Conservation (phyloP, 2,113 vertebrate genomes). For the Pantherophis guttatus region DNA sequence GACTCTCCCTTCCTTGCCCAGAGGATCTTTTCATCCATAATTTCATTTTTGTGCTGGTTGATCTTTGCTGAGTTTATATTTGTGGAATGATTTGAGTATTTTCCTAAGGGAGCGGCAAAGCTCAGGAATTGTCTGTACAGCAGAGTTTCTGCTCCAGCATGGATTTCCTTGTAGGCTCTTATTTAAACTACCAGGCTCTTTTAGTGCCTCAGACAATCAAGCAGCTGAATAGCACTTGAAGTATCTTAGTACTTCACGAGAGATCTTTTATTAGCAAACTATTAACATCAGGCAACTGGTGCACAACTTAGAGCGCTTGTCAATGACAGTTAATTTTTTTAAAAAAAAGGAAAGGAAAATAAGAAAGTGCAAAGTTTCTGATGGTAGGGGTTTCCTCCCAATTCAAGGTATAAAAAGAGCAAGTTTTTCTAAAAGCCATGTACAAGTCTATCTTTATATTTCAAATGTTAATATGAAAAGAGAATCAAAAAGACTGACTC, state of each 20-base stretch:
- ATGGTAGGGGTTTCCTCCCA: background rate
- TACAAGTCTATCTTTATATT: background rate
- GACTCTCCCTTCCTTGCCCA: slow-evolving; percentile 40
- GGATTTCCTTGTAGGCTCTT: slow-evolving; percentile 11
- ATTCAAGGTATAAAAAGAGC: background rate
- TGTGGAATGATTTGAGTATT: background rate
- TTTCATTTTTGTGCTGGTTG: slow-evolving; percentile 14
- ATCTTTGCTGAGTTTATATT: slow-evolving; percentile 10
- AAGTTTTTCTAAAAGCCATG: background rate
- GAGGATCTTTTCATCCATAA: slow-evolving; percentile 30
- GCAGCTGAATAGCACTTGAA: background rate
- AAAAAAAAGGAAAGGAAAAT: background rate
- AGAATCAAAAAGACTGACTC: background rate
- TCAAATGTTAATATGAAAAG: background rate
- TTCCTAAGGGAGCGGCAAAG: slow-evolving; percentile 21
- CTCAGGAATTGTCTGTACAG: slow-evolving; percentile 31
- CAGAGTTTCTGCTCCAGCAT: background rate
- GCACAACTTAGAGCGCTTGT: background rate
- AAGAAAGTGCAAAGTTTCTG: background rate
- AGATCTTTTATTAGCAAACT: background rate
- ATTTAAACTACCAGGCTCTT: slow-evolving; percentile 20
- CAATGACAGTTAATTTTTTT: background rate
- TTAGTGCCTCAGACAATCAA: background rate
- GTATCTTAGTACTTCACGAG: background rate
- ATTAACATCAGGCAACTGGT: background rate